These are phyloP conservation scores for Drosophila santomea DNA, from an alignment of 1,140 invertebrate genomes.

Conservation along the genomic window DNA sequence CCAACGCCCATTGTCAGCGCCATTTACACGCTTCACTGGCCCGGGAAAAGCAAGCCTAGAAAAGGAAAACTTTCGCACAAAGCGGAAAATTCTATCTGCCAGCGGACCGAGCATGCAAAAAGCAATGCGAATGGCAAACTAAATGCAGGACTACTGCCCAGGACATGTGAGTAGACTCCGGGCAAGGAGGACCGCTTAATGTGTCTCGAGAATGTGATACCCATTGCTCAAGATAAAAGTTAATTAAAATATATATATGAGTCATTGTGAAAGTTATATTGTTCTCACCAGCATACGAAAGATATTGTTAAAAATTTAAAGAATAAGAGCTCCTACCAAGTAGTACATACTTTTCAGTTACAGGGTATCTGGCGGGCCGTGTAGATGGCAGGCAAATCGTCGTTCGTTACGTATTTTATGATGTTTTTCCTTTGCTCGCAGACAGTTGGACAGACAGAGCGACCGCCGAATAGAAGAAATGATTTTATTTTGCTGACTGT, in stretches of 20 bases:
- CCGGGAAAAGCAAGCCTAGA: conserved; percentile 21
- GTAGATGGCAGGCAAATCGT: conserved; percentile 63
- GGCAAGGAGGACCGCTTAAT: background rate
- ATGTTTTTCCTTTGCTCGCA: conserved; percentile 62
- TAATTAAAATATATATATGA: background rate
- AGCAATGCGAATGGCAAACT: conserved; percentile 55
- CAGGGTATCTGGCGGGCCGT: background rate
- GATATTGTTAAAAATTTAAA: no score
- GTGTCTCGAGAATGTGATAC: background rate
- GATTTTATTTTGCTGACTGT: conserved; percentile 80
- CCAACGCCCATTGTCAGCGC: conserved; percentile 67
- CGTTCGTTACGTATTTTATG: conserved; percentile 80
- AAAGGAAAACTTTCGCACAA: conserved; percentile 70
- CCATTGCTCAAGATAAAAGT: background rate
- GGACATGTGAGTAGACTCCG: conserved; percentile 51
- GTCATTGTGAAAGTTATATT: no score
- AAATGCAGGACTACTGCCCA: conserved; percentile 53
- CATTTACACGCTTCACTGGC: conserved; percentile 76
- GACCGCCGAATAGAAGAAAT: conserved; percentile 57
- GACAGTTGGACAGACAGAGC: conserved; percentile 20
- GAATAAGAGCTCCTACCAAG: no score
- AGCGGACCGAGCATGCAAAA: conserved; percentile 75
- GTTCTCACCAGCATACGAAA: no score
- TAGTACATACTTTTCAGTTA: background rate
- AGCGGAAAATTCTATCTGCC: conserved; percentile 74